phyloP scores from a whole-genome alignment of 2,888 invertebrate genomes.

The Pachymerium ferrugineum region DNA sequence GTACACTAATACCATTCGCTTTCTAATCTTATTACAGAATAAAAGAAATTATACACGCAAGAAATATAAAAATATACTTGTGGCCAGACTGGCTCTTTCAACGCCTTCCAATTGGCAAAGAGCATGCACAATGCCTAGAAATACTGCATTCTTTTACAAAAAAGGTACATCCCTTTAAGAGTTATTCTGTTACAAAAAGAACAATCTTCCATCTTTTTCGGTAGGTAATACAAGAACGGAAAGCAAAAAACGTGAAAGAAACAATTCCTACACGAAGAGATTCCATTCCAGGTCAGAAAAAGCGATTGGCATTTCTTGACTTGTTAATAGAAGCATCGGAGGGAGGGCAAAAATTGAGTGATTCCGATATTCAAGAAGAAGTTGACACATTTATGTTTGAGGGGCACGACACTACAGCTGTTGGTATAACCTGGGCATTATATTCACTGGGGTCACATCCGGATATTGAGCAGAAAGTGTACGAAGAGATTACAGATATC shows the following conservation, averaged over 20 bases:
- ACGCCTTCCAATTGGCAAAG: conserved; percentile 56
- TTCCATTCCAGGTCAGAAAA: no score
- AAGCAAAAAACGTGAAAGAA: no score
- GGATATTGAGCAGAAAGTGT: conserved; percentile 36
- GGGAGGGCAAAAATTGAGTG: no score
- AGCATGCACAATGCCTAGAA: conserved; percentile 55
- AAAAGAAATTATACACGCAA: conserved; percentile 51
- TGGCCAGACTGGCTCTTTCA: conserved; percentile 56
- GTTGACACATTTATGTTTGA: conserved; percentile 51
- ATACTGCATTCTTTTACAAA: conserved; percentile 59
- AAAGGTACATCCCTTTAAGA: no score
- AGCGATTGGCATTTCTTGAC: no score
- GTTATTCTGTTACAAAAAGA: no score
- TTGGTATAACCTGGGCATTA: conserved; percentile 38
- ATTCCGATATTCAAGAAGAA: conserved; percentile 42
- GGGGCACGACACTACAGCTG: conserved; percentile 42
- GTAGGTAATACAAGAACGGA: background rate
- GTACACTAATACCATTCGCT: no score
- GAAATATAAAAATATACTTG: conserved; percentile 57
- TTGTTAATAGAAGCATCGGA: no score
- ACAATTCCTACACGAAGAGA: no score
- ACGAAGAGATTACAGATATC: no score
- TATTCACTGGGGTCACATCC: conserved; percentile 39
- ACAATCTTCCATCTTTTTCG: no score
- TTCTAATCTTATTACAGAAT: conserved; percentile 55